Evolutionary conservation across 2,797 vertebrate genomes (phyloP), one percentile per base, ranked within the genome.

Genomic region (Myotis findleyi): DNA sequence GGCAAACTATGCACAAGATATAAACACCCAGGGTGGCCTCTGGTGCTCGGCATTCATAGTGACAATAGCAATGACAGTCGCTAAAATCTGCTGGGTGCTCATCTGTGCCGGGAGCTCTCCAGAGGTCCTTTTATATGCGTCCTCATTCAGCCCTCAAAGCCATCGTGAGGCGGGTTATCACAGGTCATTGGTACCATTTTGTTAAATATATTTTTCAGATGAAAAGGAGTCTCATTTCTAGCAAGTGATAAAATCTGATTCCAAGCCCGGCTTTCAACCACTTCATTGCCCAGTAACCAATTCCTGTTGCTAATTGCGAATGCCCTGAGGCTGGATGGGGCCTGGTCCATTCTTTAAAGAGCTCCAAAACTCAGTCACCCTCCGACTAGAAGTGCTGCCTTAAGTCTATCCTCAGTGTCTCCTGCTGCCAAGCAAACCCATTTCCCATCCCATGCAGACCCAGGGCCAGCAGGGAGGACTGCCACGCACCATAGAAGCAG

Each of bases 401-500:
- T 30, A 38, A 17, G 5, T 55, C 83, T 85, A 6, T 23, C 72
- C 71, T 55, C 51, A 13, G 0, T 10, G n/a, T 27, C 21, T n/a
- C 47, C 82, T 33, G 11, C 64, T 69, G 38, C 71, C 27, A 75
- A 16, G 38, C 25, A 51, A 41, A 53, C 27, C 23, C n/a, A 1
- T 12, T 49, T 23, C 44, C 66, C 17, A 2, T 9, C 68, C 64
- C 4, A 1, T 38, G 14, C n/a, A 2, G 12, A 49, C 55, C 16
- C 0, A 30, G 18, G 33, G 27, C 14, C 71, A 0, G 17, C 1
- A 16, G 38, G 21, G 3, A 12, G 5, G 12, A 13, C n/a, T 3
- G 1, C 44, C 68, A 96, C 94, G 3, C 82, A 97, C 97, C 92
- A 0, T 80, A 27, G 59, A 97, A 97, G 89, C 96, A 97, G 87